These are phyloP conservation scores for Limnephilus lunatus DNA, from an alignment of 2,888 invertebrate species.

Conservation along the genomic window DNA sequence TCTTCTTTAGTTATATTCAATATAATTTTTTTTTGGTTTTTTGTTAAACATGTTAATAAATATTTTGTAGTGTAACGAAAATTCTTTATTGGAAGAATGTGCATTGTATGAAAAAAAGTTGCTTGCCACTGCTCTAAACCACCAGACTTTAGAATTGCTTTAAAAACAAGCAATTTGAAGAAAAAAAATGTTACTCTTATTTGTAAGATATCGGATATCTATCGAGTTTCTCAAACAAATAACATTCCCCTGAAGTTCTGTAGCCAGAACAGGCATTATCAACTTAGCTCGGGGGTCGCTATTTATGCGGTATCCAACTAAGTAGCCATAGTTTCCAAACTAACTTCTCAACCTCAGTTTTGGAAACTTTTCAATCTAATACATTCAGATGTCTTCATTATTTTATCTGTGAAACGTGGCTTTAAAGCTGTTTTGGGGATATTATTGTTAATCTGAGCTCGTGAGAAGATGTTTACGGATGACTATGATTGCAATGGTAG, in stretches of 20 bases:
- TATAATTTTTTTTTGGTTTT: no score
- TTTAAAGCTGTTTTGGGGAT: background rate
- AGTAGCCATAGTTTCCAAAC: background rate
- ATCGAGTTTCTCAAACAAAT: constrained; percentile 14
- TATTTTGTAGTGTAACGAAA: no score
- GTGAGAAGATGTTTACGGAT: background rate
- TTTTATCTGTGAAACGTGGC: background rate
- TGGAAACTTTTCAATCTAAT: background rate
- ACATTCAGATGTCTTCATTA: background rate
- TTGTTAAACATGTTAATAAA: no score
- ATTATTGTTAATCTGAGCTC: background rate
- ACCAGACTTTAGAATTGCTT: background rate
- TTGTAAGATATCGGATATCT: constrained; percentile 4
- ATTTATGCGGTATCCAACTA: constrained; percentile 4
- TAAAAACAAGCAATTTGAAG: background rate
- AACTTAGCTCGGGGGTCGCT: background rate
- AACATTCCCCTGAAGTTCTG: background rate
- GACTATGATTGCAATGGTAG: background rate
- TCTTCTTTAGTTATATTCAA: no score
- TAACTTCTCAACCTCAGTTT: background rate
- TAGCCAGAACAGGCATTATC: constrained; percentile 12
- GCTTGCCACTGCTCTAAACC: background rate
- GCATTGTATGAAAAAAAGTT: background rate
- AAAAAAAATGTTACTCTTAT: background rate
- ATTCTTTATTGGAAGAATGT: background rate